Evolutionary conservation across 2,888 invertebrate species (phyloP), one percentile per base, ranked within the genome.

Genomic region (Polyploca ridens): DNA sequence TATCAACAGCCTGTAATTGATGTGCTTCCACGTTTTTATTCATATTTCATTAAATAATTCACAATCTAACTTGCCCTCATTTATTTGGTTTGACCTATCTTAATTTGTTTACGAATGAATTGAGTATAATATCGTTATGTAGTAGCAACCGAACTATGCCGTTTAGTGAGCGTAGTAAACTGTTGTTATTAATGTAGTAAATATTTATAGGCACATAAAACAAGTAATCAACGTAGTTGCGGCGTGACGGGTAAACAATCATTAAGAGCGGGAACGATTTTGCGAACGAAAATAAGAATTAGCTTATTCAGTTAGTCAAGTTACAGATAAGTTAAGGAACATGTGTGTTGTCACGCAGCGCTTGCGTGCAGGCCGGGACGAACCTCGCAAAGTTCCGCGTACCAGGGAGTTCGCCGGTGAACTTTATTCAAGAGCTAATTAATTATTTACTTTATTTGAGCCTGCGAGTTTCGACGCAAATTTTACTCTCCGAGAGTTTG

Each of bases 1-100:
- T 19, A 10, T 54, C 54, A 54, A 54, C 54, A 19, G 10, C 54
- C 7, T 10, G 54, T 19, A 54, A 54, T 54, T 54, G 19, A 14
- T 54, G 54, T 19, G 19, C 54, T 54, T 54, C 19, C 54, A 54
- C 54, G 19, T 54, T 54, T 54, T 19, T 19, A 19, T 54, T 54
- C 8, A 54, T 54, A 19, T 54, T 54, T 54, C 19, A 19, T 19
- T 54, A 54, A 54, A 54, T 10, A 54, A 19, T 54, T 16, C 2
- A 54, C 54, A n/a, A 49, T 16, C 44, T 13, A 13, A 10, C 5
- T 54, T 54, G 19, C 8, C 54, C 54, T 10, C 16, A 54, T 54
- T 19, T 54, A 54, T 54, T 54, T 19, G 3, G 16, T 54, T 19
- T 54, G 54, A 54, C 16, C 19, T 19, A 54, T 54, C 19, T 54